Percentiles rank a stretch among this genome's conserved stretches.
Conservation (phyloP, 2,888 invertebrate genomes). For the Drosophila paranaensis region DNA sequence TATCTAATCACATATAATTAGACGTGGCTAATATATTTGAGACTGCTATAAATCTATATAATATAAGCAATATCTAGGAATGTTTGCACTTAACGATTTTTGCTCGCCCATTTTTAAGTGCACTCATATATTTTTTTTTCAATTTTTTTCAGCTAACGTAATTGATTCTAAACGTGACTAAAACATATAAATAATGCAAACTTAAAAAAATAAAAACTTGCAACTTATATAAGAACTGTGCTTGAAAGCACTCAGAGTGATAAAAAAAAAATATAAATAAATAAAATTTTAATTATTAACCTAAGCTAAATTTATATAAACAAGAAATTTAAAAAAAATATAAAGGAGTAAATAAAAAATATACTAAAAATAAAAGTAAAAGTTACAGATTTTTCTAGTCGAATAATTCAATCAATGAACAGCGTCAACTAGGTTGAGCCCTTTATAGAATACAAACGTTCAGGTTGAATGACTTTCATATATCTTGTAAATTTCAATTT, state of each 20-base stretch:
- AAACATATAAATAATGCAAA: neutral
- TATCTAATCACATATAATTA: slow-evolving; percentile 2
- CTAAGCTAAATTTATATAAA: too few species aligned
- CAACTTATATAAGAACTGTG: neutral
- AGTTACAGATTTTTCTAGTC: slow-evolving; percentile 9
- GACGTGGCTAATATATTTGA: neutral
- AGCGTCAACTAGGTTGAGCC: slow-evolving; percentile 51
- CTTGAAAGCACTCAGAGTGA: neutral
- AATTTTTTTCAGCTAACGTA: neutral
- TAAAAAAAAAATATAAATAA: neutral
- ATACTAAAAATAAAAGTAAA: slow-evolving; percentile 53
- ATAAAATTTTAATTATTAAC: neutral
- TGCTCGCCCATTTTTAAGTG: neutral
- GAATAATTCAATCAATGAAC: slow-evolving; percentile 27
- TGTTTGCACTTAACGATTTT: neutral
- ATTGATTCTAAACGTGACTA: neutral
- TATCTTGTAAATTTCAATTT: slow-evolving; percentile 63
- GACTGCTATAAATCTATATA: neutral
- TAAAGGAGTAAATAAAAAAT: neutral
- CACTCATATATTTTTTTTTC: too few species aligned
- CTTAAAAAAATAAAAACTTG: neutral
- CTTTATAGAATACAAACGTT: slow-evolving; percentile 44
- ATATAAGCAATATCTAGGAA: neutral
- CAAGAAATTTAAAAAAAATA: too few species aligned
- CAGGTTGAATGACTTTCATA: slow-evolving; percentile 70